These are phyloP conservation scores for Trachemys scripta DNA, from an alignment of 2,113 vertebrate genomes.

Conservation along the genomic window DNA sequence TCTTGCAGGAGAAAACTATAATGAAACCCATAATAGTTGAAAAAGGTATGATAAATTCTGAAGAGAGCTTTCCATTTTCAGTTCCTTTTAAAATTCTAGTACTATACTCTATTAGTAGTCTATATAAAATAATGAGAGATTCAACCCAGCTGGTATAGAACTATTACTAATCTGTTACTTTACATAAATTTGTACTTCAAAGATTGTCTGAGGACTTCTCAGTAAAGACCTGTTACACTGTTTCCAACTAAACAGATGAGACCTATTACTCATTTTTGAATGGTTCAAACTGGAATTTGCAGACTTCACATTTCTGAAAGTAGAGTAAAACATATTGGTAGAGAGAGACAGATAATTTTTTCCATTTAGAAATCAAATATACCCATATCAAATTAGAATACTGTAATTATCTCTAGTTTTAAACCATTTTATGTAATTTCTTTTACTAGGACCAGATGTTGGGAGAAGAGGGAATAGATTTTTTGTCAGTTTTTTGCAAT, in stretches of 20 bases:
- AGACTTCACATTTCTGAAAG: conserved; percentile 3
- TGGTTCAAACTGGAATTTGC: conserved; percentile 14
- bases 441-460: background rate
- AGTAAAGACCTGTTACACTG: conserved; percentile 45
- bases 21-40: conserved; percentile 67
- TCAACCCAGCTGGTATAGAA: conserved; percentile 69
- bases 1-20: conserved; percentile 64
- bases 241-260: conserved; percentile 67
- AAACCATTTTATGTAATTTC: background rate
- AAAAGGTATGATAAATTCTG: conserved; percentile 65
- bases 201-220: conserved; percentile 61
- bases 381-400: background rate
- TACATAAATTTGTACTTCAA: conserved; percentile 67
- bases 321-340: background rate
- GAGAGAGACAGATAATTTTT: background rate
- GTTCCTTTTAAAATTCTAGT: conserved; percentile 73
- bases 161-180: conserved; percentile 68
- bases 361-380: background rate
- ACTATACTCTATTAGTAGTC: conserved; percentile 70
- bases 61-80: conserved; percentile 53
- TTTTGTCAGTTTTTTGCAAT: background rate
- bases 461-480: background rate
- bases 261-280: conserved; percentile 48
- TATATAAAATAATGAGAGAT: conserved; percentile 63
- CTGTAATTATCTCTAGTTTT: background rate